Evolutionary conservation across 2,797 vertebrate genomes (phyloP), one percentile per base, ranked within the genome.

Genomic region (Pelobates cultripes): DNA sequence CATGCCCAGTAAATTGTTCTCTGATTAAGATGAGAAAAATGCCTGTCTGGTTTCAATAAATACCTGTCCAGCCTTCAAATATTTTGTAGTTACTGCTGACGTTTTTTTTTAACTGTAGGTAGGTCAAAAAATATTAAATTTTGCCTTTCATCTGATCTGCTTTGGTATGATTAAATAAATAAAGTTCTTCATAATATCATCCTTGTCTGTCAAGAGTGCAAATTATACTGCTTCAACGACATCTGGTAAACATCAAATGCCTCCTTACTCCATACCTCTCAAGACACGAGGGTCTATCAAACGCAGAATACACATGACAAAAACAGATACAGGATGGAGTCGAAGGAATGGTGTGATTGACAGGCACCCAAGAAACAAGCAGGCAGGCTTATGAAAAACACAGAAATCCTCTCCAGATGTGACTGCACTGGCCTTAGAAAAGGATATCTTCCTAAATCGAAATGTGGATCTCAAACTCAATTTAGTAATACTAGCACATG

Each of bases 221-320:
- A 85, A 85, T 82, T 73, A 84, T 47, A 60, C 78, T 78, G 71
- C 77, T 74, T 70, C 67, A 53, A 67, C 85, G 86, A 87, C 75
- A 84, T 87, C 83, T 90, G 85, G 85, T 87, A 86, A 89, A 85
- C 84, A 88, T 84, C 76, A 88, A 83, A 88, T 82, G 71, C 78
- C 86, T 69, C 78, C 40, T 78, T 73, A 78, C 72, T 86, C 66
- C 45, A 70, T 75, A 68, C 44, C 77, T 75, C 66, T 80, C 44
- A 83, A 85, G 47, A 51, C 70, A 40, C 57, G 81, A 74, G 42
- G 55, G 8, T 80, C 68, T 88, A 75, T 80, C 72, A 89, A 83
- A 61, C 42, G 80, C 7, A 14, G 84, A 79, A 86, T 75, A 72
- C 3, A 82, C 81, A 87, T 83, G 43, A 7, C 72, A 78, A 85